These are phyloP conservation scores for Drosophila meridiana DNA, from an alignment of 2,888 invertebrate genomes.

Conservation along the genomic window DNA sequence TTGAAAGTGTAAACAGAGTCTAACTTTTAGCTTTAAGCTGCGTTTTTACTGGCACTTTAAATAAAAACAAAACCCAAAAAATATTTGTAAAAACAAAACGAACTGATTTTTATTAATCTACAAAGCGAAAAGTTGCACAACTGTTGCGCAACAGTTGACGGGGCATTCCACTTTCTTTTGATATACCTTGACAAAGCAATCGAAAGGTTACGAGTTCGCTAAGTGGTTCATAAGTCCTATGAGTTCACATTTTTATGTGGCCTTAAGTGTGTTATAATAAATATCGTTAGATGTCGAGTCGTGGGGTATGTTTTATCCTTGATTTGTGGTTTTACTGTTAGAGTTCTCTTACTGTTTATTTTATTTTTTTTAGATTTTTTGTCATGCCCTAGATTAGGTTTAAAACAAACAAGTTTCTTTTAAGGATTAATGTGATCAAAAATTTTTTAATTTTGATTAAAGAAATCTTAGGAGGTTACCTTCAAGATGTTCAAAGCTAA, in stretches of 20 bases:
- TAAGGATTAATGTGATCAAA: too few relatives aligned
- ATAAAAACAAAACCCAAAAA: slow-evolving; percentile 69
- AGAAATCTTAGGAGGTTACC: too few relatives aligned
- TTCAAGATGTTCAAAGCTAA: not conserved
- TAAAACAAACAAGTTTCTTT: too few relatives aligned
- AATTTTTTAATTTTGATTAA: too few relatives aligned
- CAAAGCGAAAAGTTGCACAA: not conserved
- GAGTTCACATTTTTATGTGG: slow-evolving; percentile 14
- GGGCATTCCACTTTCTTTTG: not conserved
- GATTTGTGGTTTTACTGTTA: slow-evolving; percentile 7
- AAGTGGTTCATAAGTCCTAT: not conserved
- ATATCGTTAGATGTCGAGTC: slow-evolving; percentile 2
- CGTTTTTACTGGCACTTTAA: slow-evolving; percentile 83
- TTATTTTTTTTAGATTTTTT: not conserved
- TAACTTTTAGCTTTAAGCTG: slow-evolving; percentile 81
- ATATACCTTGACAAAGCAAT: not conserved
- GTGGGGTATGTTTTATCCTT: not conserved
- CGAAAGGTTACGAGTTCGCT: slow-evolving; percentile 15
- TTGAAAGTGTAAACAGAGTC: slow-evolving; percentile 80
- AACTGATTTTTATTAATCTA: not conserved
- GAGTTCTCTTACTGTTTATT: not conserved
- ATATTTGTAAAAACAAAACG: slow-evolving; percentile 68
- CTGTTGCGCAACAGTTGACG: slow-evolving; percentile 15
- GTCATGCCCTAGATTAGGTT: not conserved
- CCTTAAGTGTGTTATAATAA: slow-evolving; percentile 30